Evolutionary conservation across 2,797 vertebrate species (phyloP).

Genomic region (Odontamblyopus lacepedii): DNA sequence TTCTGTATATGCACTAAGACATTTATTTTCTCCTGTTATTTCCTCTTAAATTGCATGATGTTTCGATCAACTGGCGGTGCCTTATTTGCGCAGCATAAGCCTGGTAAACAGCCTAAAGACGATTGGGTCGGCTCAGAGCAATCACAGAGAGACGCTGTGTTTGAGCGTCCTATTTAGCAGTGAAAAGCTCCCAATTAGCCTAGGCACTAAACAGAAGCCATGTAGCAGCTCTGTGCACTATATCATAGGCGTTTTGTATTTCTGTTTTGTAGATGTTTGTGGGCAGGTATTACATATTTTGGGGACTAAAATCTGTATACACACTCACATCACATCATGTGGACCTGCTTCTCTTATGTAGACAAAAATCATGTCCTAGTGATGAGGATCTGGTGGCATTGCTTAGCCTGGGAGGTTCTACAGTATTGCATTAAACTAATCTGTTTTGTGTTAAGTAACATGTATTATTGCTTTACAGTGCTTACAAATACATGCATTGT

Average conservation of each 20-base stretch:
- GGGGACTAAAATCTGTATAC: too few relatives aligned
- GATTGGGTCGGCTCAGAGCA: constrained; percentile 33
- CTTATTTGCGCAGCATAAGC: constrained; percentile 44
- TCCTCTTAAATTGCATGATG: constrained; percentile 31
- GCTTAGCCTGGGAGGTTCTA: too few relatives aligned
- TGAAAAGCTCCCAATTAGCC: constrained; percentile 40
- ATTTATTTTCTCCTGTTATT: constrained; percentile 38
- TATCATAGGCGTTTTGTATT: not conserved
- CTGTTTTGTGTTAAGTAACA: too few relatives aligned
- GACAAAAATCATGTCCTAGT: too few relatives aligned
- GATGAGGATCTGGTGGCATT: too few relatives aligned
- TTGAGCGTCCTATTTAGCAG: constrained; percentile 51
- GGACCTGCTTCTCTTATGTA: too few relatives aligned
- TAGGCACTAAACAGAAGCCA: constrained; percentile 14
- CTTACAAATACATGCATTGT: too few relatives aligned
- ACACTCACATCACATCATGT: too few relatives aligned
- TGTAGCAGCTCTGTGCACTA: constrained; percentile 2
- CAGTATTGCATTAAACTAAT: too few relatives aligned
- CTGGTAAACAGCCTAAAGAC: constrained; percentile 48
- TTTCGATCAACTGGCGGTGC: constrained; percentile 31
- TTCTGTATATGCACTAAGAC: constrained; percentile 25
- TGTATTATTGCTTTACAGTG: too few relatives aligned
- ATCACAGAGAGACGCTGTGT: constrained; percentile 38
- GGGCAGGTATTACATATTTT: too few relatives aligned
- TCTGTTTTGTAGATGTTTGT: too few relatives aligned